These are phyloP conservation scores for Antennarius maculatus DNA, from an alignment of 2,797 vertebrate species.

Conservation along the genomic window DNA sequence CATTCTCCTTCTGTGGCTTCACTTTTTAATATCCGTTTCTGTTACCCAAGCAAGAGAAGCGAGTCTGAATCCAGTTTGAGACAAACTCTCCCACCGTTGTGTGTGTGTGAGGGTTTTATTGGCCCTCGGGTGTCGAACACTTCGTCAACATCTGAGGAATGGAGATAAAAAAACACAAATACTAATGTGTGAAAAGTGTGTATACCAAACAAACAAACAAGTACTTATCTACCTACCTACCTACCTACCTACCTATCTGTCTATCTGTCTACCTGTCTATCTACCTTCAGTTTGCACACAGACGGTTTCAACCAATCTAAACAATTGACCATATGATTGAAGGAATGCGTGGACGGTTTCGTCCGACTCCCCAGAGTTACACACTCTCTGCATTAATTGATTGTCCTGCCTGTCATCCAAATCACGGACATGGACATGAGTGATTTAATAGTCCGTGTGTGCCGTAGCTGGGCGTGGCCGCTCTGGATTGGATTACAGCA, in stretches of 20 bases:
- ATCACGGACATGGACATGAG: slow-evolving; percentile 35
- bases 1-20: not conserved
- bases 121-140: not conserved
- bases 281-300: slow-evolving; percentile 37
- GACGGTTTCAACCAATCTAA: slow-evolving; percentile 29
- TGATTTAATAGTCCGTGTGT: slow-evolving; percentile 41
- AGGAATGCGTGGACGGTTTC: slow-evolving; percentile 13
- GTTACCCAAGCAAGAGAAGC: not conserved
- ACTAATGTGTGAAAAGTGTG: slow-evolving; percentile 19
- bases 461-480: slow-evolving; percentile 40
- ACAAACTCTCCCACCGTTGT: slow-evolving; percentile 7
- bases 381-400: slow-evolving; percentile 24
- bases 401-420: slow-evolving; percentile 17
- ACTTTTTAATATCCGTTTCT: not conserved
- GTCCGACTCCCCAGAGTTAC: slow-evolving; percentile 1
- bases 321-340: slow-evolving; percentile 31
- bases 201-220: too few relatives aligned
- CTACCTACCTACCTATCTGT: slow-evolving; percentile 39
- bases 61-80: not conserved
- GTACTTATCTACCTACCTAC: slow-evolving; percentile 20
- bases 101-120: slow-evolving; percentile 18
- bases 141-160: slow-evolving; percentile 28
- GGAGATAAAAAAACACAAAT: slow-evolving; percentile 34
- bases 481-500: slow-evolving; percentile 50
- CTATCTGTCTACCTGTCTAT: slow-evolving; percentile 36